A percentile compares a stretch with the other conserved stretches of the same genome.
Conservation (phyloP, 1,140 invertebrate species). For the Bombus sylvicola region DNA sequence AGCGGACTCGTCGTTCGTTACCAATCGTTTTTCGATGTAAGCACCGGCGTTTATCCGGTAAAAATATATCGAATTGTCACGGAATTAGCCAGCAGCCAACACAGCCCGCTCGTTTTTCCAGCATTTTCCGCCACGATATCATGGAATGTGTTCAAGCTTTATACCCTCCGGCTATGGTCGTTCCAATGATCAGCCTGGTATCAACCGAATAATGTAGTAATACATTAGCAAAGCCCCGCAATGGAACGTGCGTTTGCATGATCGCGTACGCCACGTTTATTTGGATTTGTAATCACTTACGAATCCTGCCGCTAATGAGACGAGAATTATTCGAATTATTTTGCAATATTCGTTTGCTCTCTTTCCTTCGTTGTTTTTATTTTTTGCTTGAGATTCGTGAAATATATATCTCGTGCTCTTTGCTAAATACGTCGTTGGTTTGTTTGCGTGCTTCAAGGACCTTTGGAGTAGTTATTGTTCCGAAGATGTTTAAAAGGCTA, state of each 20-base stretch:
- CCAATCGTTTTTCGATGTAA: slow-evolving; percentile 16
- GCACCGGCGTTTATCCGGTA: background rate
- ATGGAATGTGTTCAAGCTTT: slow-evolving; percentile 13
- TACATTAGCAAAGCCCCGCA: slow-evolving; percentile 22
- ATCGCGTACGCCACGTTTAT: slow-evolving; percentile 25
- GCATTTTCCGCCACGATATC: slow-evolving; percentile 9
- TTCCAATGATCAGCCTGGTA: slow-evolving; percentile 18
- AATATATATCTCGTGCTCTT: too few relatives aligned
- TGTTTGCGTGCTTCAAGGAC: too few relatives aligned
- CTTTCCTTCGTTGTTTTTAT: background rate
- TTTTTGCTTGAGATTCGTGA: too few relatives aligned
- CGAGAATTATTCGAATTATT: background rate
- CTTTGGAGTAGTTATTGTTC: too few relatives aligned
- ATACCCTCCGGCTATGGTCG: background rate
- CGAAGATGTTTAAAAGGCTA: too few relatives aligned
- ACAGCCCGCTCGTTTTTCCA: background rate
- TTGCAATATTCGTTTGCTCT: too few relatives aligned
- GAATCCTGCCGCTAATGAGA: slow-evolving; percentile 21
- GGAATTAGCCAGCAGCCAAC: slow-evolving; percentile 3
- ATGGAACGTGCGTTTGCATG: slow-evolving; percentile 25
- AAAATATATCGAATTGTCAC: slow-evolving; percentile 15
- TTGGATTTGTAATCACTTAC: slow-evolving; percentile 43
- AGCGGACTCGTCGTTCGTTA: slow-evolving; percentile 4
- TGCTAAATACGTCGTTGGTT: too few relatives aligned
- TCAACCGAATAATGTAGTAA: slow-evolving; percentile 27